Conservation (phyloP, 2,797 vertebrate genomes). For the Ispidina picta region DNA sequence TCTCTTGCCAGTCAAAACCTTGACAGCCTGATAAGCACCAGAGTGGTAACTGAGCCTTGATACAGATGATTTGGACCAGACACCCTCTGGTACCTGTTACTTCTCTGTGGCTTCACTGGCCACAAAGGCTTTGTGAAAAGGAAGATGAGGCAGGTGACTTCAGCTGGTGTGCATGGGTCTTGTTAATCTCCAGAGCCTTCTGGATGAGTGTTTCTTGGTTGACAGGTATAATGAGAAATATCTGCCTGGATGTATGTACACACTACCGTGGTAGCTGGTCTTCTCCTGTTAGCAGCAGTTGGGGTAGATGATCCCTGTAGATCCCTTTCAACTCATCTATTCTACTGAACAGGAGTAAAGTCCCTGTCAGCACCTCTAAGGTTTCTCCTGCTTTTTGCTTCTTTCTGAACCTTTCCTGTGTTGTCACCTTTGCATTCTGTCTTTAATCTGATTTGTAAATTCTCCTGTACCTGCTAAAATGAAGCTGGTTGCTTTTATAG, state of each 20-base stretch:
- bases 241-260: background rate
- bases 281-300: background rate
- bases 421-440: background rate
- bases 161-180: background rate
- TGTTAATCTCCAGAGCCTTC: background rate
- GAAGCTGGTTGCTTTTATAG: no score
- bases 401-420: background rate
- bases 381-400: background rate
- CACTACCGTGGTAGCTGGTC: background rate
- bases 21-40: background rate
- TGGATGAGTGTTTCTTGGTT: background rate
- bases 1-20: background rate
- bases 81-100: background rate
- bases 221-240: background rate
- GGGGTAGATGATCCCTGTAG: rapidly evolving
- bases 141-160: background rate
- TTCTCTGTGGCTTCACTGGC: background rate
- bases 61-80: background rate
- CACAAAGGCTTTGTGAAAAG: background rate
- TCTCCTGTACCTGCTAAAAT: no score
- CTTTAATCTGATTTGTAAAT: background rate
- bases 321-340: background rate
- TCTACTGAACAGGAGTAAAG: background rate
- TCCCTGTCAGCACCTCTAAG: background rate
- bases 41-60: background rate